Evolutionary conservation across 2,113 vertebrate species (phyloP).

Genomic region (Haemorhous mexicanus): DNA sequence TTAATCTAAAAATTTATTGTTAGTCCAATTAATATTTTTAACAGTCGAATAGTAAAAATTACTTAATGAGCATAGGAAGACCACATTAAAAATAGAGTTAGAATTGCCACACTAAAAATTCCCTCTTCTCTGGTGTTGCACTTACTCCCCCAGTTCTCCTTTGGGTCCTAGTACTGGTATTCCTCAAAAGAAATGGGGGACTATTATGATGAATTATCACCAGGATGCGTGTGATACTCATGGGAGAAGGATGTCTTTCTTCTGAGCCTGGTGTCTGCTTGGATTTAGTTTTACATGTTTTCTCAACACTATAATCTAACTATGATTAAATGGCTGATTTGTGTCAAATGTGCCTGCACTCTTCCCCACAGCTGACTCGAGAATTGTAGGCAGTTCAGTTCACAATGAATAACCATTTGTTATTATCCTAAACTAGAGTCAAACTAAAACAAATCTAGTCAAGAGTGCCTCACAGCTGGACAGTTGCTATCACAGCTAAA

Average conservation of each 20-base stretch:
- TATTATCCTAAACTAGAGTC: background rate
- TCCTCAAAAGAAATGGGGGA: background rate
- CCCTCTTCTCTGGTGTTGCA: background rate
- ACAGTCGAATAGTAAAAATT: background rate
- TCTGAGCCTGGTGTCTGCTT: slow-evolving; percentile 1
- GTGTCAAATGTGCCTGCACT: background rate
- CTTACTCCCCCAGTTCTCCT: background rate
- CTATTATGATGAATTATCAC: background rate
- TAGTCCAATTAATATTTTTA: background rate
- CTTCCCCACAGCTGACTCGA: background rate
- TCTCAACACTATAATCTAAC: background rate
- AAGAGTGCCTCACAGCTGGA: background rate
- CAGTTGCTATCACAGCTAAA: background rate
- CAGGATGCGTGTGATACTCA: background rate
- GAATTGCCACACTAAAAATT: background rate
- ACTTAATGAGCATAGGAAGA: background rate
- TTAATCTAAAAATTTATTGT: background rate
- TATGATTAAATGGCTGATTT: background rate
- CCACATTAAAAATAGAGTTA: background rate
- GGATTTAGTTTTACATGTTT: background rate
- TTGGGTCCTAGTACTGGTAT: background rate
- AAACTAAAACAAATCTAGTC: background rate
- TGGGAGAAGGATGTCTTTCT: background rate
- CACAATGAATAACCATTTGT: background rate
- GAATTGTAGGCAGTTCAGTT: background rate